Evolutionary conservation across 2,797 vertebrate genomes (phyloP).

Genomic region (Cuniculus paca): DNA sequence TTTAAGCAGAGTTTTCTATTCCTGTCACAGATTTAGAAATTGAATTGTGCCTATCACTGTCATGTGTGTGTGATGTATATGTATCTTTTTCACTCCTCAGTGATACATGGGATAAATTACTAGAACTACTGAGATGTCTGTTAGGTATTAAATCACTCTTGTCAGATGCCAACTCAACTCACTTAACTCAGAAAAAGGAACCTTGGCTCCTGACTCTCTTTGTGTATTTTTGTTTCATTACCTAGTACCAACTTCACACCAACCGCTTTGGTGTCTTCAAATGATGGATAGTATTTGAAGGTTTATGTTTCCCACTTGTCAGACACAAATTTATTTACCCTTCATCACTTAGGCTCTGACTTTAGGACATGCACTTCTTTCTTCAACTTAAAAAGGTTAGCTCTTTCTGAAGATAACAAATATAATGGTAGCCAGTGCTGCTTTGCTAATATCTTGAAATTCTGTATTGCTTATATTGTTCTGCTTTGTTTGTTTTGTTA

Average conservation of each 20-base stretch:
- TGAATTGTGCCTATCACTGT: conserved; percentile 58
- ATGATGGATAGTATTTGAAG: background rate
- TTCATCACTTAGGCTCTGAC: background rate
- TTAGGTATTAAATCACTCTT: conserved; percentile 63
- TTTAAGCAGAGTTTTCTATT: background rate
- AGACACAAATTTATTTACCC: background rate
- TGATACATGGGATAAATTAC: conserved; percentile 53
- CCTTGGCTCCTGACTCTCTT: background rate
- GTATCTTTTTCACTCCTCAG: conserved; percentile 29
- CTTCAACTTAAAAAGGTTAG: background rate
- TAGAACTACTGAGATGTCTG: background rate
- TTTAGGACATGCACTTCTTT: background rate
- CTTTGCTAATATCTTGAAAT: too few species aligned
- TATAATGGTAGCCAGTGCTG: too few species aligned
- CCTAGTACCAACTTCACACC: background rate
- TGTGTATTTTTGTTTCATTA: conserved; percentile 34
- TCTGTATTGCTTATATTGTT: too few species aligned
- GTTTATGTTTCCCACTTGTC: background rate
- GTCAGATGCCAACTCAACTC: conserved; percentile 37
- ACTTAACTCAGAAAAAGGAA: background rate
- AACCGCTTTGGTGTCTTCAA: background rate
- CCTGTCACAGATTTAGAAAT: conserved; percentile 19
- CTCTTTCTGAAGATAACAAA: too few species aligned
- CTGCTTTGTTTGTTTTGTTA: too few species aligned
- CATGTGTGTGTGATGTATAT: conserved; percentile 35